These are phyloP conservation scores for Caranx ignobilis DNA, from an alignment of 2,113 vertebrate species.

Conservation along the genomic window DNA sequence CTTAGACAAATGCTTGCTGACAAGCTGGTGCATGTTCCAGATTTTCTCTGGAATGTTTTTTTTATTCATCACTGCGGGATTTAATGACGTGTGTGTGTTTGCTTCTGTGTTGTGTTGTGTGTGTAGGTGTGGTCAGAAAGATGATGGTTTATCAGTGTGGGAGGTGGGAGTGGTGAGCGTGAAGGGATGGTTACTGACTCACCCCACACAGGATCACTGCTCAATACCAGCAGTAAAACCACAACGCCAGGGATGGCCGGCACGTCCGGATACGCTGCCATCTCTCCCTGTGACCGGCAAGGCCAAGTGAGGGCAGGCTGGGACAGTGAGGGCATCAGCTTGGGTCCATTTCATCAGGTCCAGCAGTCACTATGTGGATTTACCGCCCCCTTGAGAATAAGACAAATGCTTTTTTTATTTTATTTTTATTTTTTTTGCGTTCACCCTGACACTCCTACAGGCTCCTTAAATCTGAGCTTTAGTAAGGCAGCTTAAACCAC, in stretches of 20 bases:
- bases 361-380: constrained; percentile 24
- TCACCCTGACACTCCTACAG: background rate
- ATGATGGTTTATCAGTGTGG: constrained; percentile 44
- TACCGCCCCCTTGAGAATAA: constrained; percentile 5
- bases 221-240: constrained; percentile 75
- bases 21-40: constrained; percentile 24
- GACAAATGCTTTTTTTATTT: background rate
- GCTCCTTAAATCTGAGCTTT: constrained; percentile 20
- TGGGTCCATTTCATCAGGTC: constrained; percentile 61
- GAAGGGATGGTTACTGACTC: constrained; percentile 72
- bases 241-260: constrained; percentile 60
- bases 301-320: constrained; percentile 53
- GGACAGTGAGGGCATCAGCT: constrained; percentile 65
- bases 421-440: background rate
- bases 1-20: background rate
- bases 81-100: constrained; percentile 16
- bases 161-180: constrained; percentile 44
- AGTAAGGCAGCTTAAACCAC: constrained; percentile 32
- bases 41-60: constrained; percentile 29
- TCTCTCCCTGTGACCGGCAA: constrained; percentile 62
- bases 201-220: constrained; percentile 76
- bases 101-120: constrained; percentile 27
- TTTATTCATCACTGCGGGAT: constrained; percentile 24
- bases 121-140: constrained; percentile 44
- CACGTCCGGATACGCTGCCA: constrained; percentile 61